A percentile compares a stretch with the other conserved stretches of the same genome.
phyloP scores from a whole-genome alignment of 2,113 vertebrate species.

The Datnioides undecimradiatus region DNA sequence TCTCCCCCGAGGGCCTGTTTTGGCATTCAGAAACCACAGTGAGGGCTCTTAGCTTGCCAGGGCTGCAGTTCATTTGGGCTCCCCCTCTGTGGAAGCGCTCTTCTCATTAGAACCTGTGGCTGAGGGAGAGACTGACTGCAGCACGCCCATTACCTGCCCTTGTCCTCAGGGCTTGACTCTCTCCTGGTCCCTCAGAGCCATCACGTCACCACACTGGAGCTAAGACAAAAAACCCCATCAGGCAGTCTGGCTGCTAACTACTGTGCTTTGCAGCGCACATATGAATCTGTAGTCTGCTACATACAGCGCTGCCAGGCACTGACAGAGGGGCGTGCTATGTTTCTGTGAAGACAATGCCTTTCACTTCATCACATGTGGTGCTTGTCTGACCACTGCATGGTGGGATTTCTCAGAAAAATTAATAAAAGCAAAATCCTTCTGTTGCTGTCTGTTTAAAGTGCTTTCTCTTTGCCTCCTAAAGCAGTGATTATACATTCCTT shows the following conservation, averaged over 20 bases:
- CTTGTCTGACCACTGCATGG: neutral
- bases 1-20: slow-evolving; percentile 87
- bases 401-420: slow-evolving; percentile 7
- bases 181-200: slow-evolving; percentile 54
- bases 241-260: slow-evolving; percentile 48
- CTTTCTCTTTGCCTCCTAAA: neutral
- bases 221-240: slow-evolving; percentile 63
- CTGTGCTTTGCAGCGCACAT: slow-evolving; percentile 10
- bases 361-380: slow-evolving; percentile 1
- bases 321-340: slow-evolving; percentile 21
- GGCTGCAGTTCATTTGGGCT: slow-evolving; percentile 82
- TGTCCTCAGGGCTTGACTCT: slow-evolving; percentile 73
- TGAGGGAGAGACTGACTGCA: slow-evolving; percentile 66
- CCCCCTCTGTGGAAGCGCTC: slow-evolving; percentile 57
- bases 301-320: slow-evolving; percentile 18
- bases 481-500: neutral
- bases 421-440: neutral
- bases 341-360: slow-evolving; percentile 4
- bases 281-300: slow-evolving; percentile 40
- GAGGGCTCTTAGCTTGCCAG: slow-evolving; percentile 80
- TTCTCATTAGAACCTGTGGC: slow-evolving; percentile 83
- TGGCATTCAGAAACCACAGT: slow-evolving; percentile 86
- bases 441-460: slow-evolving; percentile 1
- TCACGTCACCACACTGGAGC: slow-evolving; percentile 50
- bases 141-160: slow-evolving; percentile 76